Evolutionary conservation across 2,113 vertebrate genomes (phyloP).

Genomic region (Amblyornis subalaris): DNA sequence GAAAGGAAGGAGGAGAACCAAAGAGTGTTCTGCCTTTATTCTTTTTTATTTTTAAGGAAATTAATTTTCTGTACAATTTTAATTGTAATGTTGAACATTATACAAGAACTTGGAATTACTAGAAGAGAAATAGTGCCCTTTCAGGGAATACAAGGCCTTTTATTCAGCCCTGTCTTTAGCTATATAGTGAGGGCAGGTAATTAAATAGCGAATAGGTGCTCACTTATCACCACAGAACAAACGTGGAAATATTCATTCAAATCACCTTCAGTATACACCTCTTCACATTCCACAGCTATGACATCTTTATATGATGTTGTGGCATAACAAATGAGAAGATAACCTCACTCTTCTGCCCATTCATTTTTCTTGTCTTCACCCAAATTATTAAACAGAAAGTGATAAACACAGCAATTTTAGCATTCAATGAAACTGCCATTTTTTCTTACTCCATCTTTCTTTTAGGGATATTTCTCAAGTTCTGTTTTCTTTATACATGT

Average conservation of each 20-base stretch:
- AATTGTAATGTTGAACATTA: neutral
- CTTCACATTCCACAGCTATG: neutral
- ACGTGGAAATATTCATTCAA: neutral
- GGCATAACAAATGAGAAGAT: neutral
- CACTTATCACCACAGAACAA: neutral
- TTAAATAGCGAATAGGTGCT: neutral
- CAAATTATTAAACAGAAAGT: neutral
- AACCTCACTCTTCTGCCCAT: neutral
- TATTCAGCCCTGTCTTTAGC: neutral
- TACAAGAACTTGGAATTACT: neutral
- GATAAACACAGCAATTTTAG: neutral
- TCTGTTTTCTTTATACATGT: neutral
- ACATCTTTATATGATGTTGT: neutral
- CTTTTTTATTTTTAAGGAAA: neutral
- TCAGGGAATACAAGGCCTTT: neutral
- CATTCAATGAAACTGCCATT: neutral
- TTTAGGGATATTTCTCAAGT: neutral
- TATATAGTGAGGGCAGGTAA: neutral
- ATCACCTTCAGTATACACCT: neutral
- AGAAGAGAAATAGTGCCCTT: neutral
- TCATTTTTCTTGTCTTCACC: neutral
- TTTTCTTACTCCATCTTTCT: neutral
- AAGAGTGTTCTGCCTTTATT: neutral
- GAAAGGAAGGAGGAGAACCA: neutral
- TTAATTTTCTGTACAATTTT: neutral